phyloP scores from a whole-genome alignment of 2,888 invertebrate species.

The Drosophila rellima region DNA sequence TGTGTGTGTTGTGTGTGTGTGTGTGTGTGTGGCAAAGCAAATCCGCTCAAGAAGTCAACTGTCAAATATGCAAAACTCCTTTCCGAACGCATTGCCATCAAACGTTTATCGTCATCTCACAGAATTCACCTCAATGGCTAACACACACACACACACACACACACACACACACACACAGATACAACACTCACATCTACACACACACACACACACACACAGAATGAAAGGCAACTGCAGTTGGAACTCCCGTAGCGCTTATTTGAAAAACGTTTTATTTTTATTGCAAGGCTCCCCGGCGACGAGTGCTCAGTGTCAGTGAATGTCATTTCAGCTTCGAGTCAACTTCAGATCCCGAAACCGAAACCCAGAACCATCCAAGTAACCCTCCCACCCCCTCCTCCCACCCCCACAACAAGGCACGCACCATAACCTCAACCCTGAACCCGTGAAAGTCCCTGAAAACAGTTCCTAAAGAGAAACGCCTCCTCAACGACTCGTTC shows the following conservation, averaged over 20 bases:
- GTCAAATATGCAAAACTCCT: constrained; percentile 39
- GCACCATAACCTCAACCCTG: constrained; percentile 6
- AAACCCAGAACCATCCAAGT: neutral
- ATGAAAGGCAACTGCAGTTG: constrained; percentile 13
- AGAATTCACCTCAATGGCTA: constrained; percentile 39
- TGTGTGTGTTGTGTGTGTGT: neutral
- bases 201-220: neutral
- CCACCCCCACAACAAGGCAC: too few species aligned
- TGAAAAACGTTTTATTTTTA: constrained; percentile 82
- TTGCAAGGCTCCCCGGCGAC: constrained; percentile 70
- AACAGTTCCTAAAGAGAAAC: constrained; percentile 8
- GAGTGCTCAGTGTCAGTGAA: constrained; percentile 81
- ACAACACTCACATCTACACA: constrained; percentile 7
- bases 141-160: constrained; percentile 15
- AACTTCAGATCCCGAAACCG: constrained; percentile 15
- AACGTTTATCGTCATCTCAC: constrained; percentile 55
- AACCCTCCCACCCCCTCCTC: neutral
- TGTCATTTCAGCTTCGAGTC: constrained; percentile 67
- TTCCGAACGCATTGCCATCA: constrained; percentile 37
- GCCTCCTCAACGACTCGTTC: neutral
- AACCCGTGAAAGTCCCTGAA: constrained; percentile 7
- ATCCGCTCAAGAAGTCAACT: constrained; percentile 38
- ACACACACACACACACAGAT: neutral
- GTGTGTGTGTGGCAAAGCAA: constrained; percentile 9
- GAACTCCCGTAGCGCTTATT: constrained; percentile 74